Conservation (phyloP, 2,113 vertebrate species). For the Danionella cerebrum region DNA sequence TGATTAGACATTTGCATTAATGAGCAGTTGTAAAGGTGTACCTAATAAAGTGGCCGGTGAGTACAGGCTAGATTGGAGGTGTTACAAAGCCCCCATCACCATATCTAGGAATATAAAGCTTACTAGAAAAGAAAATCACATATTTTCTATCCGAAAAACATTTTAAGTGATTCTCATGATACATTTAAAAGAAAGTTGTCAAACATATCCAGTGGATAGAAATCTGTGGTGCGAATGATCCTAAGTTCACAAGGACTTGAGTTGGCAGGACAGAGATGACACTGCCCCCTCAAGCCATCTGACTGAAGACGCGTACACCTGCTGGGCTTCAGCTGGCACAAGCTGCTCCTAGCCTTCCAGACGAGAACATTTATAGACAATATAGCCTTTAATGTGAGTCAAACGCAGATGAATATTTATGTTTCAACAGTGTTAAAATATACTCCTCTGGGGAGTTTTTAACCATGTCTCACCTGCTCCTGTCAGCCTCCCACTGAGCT, state of each 20-base stretch:
- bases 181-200: too few species aligned
- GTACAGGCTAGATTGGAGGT: too few species aligned
- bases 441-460: not conserved
- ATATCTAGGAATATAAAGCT: too few species aligned
- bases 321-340: constrained; percentile 59
- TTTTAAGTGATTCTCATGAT: too few species aligned
- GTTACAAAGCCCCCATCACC: too few species aligned
- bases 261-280: constrained; percentile 1
- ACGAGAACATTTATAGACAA: not conserved
- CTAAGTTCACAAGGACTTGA: constrained; percentile 14
- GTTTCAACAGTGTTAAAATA: not conserved
- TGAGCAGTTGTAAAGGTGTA: too few species aligned
- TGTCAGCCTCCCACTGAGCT: not conserved
- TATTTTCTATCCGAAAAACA: too few species aligned
- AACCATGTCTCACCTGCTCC: constrained; percentile 1
- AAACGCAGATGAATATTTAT: not conserved
- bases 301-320: constrained; percentile 61
- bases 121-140: too few species aligned
- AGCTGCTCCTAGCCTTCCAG: not conserved
- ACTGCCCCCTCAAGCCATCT: constrained; percentile 71
- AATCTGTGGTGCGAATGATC: constrained; percentile 11
- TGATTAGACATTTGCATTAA: too few species aligned
- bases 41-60: too few species aligned
- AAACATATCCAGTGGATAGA: too few species aligned
- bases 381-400: not conserved